Evolutionary conservation across 1,140 invertebrate species (phyloP).

Genomic region (Drosophila ogumai): DNA sequence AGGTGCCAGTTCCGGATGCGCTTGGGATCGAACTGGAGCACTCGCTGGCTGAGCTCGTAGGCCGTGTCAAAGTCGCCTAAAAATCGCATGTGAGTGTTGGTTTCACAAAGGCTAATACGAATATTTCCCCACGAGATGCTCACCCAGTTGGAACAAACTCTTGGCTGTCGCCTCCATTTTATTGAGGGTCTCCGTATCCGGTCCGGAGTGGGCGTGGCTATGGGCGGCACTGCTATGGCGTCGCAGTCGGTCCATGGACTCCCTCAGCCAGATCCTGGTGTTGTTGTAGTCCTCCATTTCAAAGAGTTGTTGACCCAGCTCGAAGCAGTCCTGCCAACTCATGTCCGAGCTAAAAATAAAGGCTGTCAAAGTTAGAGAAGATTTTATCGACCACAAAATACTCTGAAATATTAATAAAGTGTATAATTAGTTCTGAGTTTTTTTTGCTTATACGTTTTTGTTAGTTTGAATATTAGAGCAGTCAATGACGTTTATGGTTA

Average conservation of each 20-base stretch:
- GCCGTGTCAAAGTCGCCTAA: slow-evolving; percentile 93
- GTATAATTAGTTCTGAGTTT: neutral
- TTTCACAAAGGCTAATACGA: slow-evolving; percentile 77
- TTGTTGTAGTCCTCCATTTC: slow-evolving; percentile 97
- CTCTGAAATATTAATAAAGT: neutral
- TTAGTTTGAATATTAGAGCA: neutral
- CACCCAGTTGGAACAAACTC: slow-evolving; percentile 76
- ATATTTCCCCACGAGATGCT: slow-evolving; percentile 93
- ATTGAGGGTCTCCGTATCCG: slow-evolving; percentile 88
- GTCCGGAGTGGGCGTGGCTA: slow-evolving; percentile 85
- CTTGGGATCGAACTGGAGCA: slow-evolving; percentile 92
- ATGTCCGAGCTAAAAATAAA: slow-evolving; percentile 86
- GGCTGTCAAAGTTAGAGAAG: slow-evolving; percentile 27
- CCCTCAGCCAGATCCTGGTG: slow-evolving; percentile 96
- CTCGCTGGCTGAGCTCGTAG: slow-evolving; percentile 94
- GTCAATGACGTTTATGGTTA: neutral
- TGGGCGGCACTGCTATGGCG: slow-evolving; percentile 61
- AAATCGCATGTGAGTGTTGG: slow-evolving; percentile 28
- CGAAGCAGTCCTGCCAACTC: slow-evolving; percentile 96
- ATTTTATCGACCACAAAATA: slow-evolving; percentile 7
- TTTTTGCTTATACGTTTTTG: too few species aligned
- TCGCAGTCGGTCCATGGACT: slow-evolving; percentile 90
- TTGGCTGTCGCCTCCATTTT: slow-evolving; percentile 76
- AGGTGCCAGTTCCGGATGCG: slow-evolving; percentile 92
- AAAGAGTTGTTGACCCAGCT: slow-evolving; percentile 96